Percentiles rank a stretch among this genome's conserved stretches.
phyloP scores from a whole-genome alignment of 1,140 invertebrate genomes.

The Polypedilum pembai region DNA sequence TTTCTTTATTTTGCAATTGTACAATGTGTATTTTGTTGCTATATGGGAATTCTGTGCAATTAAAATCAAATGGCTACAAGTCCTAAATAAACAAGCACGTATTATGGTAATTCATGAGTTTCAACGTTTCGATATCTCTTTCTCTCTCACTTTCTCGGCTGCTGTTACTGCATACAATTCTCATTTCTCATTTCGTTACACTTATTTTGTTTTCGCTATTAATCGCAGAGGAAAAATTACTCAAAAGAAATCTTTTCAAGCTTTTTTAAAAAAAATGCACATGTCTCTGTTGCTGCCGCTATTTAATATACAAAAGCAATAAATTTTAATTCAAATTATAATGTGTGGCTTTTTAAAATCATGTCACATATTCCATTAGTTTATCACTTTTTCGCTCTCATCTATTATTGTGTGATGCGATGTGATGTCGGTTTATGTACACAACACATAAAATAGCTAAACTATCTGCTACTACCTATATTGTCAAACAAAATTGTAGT shows the following conservation, averaged over 20 bases:
- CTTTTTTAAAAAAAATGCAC: not conserved
- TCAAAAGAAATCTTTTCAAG: not conserved
- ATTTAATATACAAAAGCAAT: constrained; percentile 20
- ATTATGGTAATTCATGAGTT: constrained; percentile 13
- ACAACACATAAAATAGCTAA: too few species aligned
- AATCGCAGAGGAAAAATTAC: not conserved
- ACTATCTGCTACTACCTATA: too few species aligned
- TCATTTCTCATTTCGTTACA: not conserved
- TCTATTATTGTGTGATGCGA: not conserved
- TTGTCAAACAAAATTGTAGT: not conserved
- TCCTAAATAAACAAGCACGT: constrained; percentile 17
- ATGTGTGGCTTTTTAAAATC: constrained; percentile 14
- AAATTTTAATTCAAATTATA: constrained; percentile 28
- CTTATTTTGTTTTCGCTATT: not conserved
- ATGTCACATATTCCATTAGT: constrained; percentile 28
- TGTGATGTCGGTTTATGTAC: not conserved
- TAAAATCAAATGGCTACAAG: constrained; percentile 12
- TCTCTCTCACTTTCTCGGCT: not conserved
- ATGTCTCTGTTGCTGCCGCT: not conserved
- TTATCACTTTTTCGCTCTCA: constrained; percentile 17
- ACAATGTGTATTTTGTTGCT: not conserved
- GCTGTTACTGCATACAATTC: not conserved
- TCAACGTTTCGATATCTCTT: not conserved
- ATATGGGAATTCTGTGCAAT: constrained; percentile 11
- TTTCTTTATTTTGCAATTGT: not conserved